Evolutionary conservation across 2,797 vertebrate genomes (phyloP), one percentile per base, ranked within the genome.

Genomic region (Gymnopithys bicolor): DNA sequence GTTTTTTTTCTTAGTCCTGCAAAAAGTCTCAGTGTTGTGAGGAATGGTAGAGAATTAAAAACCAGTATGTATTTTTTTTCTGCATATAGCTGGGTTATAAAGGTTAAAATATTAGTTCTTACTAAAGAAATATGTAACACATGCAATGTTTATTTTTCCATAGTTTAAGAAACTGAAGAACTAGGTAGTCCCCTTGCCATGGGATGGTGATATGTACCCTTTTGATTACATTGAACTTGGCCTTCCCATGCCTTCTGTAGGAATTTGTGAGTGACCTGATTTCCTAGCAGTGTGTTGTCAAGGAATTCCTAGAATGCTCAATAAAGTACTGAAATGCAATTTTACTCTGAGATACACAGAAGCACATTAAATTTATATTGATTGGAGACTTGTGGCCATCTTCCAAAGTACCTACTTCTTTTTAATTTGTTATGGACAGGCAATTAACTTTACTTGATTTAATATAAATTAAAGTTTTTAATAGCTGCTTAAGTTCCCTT

Each of bases 391-490:
- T 52, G 35, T 92, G 86, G 68, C 55, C 5, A 45, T 68, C 62
- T 95, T 97, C 91, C 90, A 94, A 90, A 82, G 58, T 56, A 84
- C 33, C 22, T 80, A 81, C 91, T 87, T 94, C 63, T 90, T 93
- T 86, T 92, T 84, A 24, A 70, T 89, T 91, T 91, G 10, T 70
- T 81, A 87, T 59, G 43, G 69, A 83, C 45, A 83, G 78, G 67
- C 91, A 93, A 96, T 94, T 95, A 96, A 80, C 74, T 84, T 86
- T 55, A 88, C 67, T 92, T 81, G 58, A 58, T 90, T 86, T 70
- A 81, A 89, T 84, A 83, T 46, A 94, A 93, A 91, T 87, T 60
- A 33, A 66, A 87, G 59, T 86, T 87, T 90, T 84, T 92, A 95
- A 83, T 45, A 90, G 63, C 48, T 0, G 0, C 58, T 59, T 64